phyloP scores from a whole-genome alignment of 2,888 invertebrate genomes.

The Sussaba pulchella region DNA sequence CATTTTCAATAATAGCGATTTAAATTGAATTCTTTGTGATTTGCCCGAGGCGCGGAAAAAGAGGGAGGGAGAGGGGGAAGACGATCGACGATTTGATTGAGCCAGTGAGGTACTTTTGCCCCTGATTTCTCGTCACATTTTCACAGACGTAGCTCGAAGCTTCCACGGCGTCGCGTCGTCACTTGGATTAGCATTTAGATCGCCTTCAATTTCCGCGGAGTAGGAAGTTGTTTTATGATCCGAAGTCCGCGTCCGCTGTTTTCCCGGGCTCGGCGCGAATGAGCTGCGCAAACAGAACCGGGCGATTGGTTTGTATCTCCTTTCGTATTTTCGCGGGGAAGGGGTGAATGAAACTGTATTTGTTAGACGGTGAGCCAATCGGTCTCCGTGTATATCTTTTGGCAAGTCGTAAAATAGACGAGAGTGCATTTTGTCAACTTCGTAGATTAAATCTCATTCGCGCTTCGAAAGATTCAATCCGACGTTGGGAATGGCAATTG shows the following conservation, averaged over 20 bases:
- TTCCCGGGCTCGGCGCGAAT: slow-evolving; percentile 3
- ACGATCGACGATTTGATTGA: slow-evolving; percentile 66
- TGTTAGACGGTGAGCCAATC: slow-evolving; percentile 23
- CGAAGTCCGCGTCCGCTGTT: slow-evolving; percentile 39
- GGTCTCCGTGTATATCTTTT: not conserved
- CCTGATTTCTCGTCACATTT: slow-evolving; percentile 46
- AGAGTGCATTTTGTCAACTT: not conserved
- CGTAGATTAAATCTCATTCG: no score
- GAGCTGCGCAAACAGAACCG: slow-evolving; percentile 24
- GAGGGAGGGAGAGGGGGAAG: not conserved
- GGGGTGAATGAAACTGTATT: not conserved
- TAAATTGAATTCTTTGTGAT: slow-evolving; percentile 66
- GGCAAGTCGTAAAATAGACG: not conserved
- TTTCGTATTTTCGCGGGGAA: not conserved
- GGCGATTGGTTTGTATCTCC: slow-evolving; percentile 25
- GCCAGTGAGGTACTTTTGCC: slow-evolving; percentile 48
- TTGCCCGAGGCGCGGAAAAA: no score
- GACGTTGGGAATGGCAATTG: not conserved
- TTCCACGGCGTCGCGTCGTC: slow-evolving; percentile 66
- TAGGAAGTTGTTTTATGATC: slow-evolving; percentile 75
- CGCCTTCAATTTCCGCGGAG: slow-evolving; percentile 72
- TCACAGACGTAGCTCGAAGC: not conserved
- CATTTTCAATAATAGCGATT: slow-evolving; percentile 66
- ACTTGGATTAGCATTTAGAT: slow-evolving; percentile 77
- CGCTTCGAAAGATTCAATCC: slow-evolving; percentile 8